A percentile compares a stretch with the other conserved stretches of the same genome.
phyloP scores from a whole-genome alignment of 2,797 vertebrate genomes.

The Enteromius unitaeniatus region DNA sequence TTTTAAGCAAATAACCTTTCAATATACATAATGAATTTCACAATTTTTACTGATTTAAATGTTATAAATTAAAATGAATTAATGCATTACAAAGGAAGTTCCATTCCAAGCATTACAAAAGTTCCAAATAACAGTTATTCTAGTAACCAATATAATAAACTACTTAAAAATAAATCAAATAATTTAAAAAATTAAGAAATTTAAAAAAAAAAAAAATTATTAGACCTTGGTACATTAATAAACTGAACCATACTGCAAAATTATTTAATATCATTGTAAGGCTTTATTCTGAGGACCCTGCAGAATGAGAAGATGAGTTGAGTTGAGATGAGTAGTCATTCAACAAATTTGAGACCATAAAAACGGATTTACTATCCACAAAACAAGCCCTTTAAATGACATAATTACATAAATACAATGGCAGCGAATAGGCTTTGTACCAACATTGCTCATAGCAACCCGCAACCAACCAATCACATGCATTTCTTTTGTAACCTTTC shows the following conservation, averaged over 20 bases:
- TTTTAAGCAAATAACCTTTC: neutral
- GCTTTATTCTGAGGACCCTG: neutral
- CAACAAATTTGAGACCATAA: neutral
- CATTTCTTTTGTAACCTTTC: neutral
- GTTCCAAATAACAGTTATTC: too few species aligned
- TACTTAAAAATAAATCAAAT: neutral
- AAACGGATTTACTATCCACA: neutral
- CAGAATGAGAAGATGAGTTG: neutral
- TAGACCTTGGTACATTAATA: too few species aligned
- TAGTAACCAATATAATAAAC: neutral
- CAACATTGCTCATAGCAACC: constrained; percentile 2
- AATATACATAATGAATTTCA: neutral
- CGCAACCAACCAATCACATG: neutral
- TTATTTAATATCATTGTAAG: neutral
- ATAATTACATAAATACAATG: neutral
- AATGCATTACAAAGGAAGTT: neutral
- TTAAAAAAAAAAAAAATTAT: too few species aligned
- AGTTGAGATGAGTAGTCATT: too few species aligned
- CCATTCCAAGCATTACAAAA: too few species aligned
- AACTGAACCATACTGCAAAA: neutral
- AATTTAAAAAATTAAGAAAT: neutral
- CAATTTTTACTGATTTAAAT: neutral
- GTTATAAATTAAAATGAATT: neutral
- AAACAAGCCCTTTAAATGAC: neutral
- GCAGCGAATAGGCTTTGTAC: neutral